These are phyloP conservation scores for Anoplius nigerrimus DNA, from an alignment of 2,888 invertebrate species.

Conservation along the genomic window DNA sequence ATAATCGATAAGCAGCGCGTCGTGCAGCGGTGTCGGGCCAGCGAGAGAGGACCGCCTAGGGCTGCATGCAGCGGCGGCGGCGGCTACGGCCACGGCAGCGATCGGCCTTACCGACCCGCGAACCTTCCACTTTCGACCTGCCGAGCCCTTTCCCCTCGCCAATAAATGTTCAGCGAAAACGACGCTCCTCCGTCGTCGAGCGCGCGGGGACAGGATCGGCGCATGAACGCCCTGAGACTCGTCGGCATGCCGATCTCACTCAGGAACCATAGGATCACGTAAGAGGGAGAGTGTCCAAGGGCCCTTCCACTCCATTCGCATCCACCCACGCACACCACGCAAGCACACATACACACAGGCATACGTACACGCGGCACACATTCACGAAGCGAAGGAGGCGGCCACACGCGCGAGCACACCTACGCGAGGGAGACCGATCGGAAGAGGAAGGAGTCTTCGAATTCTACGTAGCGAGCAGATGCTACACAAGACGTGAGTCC, in stretches of 20 bases:
- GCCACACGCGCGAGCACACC: too few species aligned
- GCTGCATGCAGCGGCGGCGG: too few species aligned
- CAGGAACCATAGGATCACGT: conserved; percentile 71
- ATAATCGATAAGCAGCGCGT: conserved; percentile 57
- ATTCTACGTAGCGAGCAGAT: conserved; percentile 41
- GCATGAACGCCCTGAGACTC: conserved; percentile 31
- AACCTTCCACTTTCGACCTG: background rate
- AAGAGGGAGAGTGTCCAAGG: conserved; percentile 37
- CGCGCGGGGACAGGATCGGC: conserved; percentile 38
- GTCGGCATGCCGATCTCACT: conserved; percentile 64
- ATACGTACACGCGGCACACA: too few species aligned
- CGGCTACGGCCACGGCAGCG: conserved; percentile 26
- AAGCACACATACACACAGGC: conserved; percentile 6
- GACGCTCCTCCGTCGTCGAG: conserved; percentile 35
- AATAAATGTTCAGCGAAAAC: conserved; percentile 56
- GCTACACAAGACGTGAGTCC: conserved; percentile 51
- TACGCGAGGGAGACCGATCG: background rate
- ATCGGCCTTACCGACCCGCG: conserved; percentile 52
- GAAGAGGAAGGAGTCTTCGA: conserved; percentile 17
- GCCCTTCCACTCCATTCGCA: conserved; percentile 12
- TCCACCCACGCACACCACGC: conserved; percentile 28
- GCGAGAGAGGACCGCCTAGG: conserved; percentile 29
- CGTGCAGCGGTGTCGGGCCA: conserved; percentile 43
- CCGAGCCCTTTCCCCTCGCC: background rate
- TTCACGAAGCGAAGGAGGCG: conserved; percentile 11